Evolutionary conservation across 35 echinoderm and acorn worm species (phyloP).

Genomic region (Ophiothrix spiculata): DNA sequence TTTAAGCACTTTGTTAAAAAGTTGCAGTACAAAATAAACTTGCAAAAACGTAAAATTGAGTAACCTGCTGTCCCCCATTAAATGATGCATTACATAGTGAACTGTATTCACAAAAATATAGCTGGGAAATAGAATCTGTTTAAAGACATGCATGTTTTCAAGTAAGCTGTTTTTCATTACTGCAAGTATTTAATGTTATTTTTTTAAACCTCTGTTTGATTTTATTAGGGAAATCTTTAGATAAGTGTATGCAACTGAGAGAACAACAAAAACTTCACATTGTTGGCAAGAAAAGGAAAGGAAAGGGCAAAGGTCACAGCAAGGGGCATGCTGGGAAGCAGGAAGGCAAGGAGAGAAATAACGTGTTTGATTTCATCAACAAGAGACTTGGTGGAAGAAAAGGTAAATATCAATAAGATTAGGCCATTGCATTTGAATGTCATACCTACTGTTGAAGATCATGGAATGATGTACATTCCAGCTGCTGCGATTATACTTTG

Average conservation of each 20-base stretch:
- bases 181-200: too few relatives aligned
- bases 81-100: too few relatives aligned
- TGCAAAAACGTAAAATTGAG: too few relatives aligned
- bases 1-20: too few relatives aligned
- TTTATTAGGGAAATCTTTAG: slow-evolving; percentile 86
- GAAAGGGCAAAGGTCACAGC: slow-evolving; percentile 36
- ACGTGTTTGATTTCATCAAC: slow-evolving; percentile 98
- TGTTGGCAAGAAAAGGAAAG: slow-evolving; percentile 78
- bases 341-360: slow-evolving; percentile 29
- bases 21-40: too few relatives aligned
- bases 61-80: too few relatives aligned
- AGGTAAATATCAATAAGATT: slow-evolving; percentile 36
- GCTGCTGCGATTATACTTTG: not conserved
- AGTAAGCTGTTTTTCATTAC: too few relatives aligned
- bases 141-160: too few relatives aligned
- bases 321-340: slow-evolving; percentile 22
- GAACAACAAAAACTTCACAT: slow-evolving; percentile 78
- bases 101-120: too few relatives aligned
- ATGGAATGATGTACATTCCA: not conserved
- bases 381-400: slow-evolving; percentile 68
- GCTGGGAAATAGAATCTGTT: too few relatives aligned
- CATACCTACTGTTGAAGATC: not conserved
- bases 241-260: slow-evolving; percentile 80
- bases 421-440: not conserved
- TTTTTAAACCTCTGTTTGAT: too few relatives aligned